These are phyloP conservation scores for Cataglyphis altisquamis DNA, from an alignment of 2,888 invertebrate species.

Conservation along the genomic window DNA sequence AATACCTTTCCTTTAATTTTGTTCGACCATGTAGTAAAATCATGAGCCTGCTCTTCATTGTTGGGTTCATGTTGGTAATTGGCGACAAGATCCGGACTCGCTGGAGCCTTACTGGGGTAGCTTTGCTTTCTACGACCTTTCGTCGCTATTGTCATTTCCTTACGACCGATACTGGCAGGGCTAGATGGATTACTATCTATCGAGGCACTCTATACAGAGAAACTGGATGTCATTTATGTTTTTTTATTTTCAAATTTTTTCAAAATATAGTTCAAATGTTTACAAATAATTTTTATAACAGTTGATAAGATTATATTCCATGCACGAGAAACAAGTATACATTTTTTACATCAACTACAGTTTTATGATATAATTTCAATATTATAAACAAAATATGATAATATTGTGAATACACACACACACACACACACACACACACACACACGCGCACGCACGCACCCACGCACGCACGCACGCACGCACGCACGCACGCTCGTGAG, in stretches of 20 bases:
- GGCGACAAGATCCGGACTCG: constrained; percentile 81
- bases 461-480: too few relatives aligned
- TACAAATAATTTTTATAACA: background rate
- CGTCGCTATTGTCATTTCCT: constrained; percentile 83
- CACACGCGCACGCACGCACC: too few relatives aligned
- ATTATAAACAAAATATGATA: background rate
- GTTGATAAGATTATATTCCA: background rate
- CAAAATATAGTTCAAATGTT: background rate
- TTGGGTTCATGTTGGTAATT: constrained; percentile 82
- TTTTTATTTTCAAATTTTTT: constrained; percentile 8
- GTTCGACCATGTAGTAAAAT: constrained; percentile 84
- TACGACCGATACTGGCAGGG: constrained; percentile 85
- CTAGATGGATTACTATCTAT: constrained; percentile 85
- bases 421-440: too few relatives aligned
- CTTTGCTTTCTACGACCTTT: constrained; percentile 93
- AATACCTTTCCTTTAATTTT: constrained; percentile 80
- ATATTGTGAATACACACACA: too few relatives aligned
- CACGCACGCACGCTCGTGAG: too few relatives aligned
- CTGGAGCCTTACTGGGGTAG: constrained; percentile 90
- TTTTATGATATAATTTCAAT: background rate
- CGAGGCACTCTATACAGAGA: constrained; percentile 80
- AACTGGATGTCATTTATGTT: constrained; percentile 7
- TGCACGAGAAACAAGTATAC: background rate
- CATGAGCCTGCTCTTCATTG: constrained; percentile 84
- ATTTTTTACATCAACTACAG: background rate